Conservation (phyloP, 2,797 vertebrate species). For the Mormyrus hasselquistii region DNA sequence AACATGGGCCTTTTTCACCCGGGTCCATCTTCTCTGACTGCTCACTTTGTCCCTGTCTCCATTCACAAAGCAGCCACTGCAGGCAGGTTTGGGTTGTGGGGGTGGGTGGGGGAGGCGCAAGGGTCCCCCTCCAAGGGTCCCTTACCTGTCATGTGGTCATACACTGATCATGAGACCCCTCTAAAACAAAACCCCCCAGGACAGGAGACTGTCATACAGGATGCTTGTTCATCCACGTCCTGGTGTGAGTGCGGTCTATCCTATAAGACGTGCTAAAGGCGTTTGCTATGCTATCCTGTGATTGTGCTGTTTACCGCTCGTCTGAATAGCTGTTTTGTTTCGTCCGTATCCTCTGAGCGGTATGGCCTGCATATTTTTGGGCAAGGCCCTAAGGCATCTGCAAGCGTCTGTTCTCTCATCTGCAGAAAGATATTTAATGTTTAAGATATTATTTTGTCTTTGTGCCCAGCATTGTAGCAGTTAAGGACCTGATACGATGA, state of each 20-base stretch:
- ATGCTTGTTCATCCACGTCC: neutral
- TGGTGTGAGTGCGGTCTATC: neutral
- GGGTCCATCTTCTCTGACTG: neutral
- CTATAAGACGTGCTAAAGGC: neutral
- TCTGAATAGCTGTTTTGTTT: conserved; percentile 20
- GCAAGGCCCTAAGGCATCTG: neutral
- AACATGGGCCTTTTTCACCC: neutral
- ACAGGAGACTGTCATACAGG: neutral
- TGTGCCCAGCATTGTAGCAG: neutral
- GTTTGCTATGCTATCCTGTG: conserved; percentile 8
- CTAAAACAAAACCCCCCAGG: neutral
- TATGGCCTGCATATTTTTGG: neutral
- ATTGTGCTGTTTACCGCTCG: neutral
- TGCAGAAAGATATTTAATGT: neutral
- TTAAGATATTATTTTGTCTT: neutral
- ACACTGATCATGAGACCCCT: neutral
- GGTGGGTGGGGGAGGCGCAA: too few species aligned
- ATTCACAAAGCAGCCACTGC: neutral
- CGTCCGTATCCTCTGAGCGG: conserved; percentile 8
- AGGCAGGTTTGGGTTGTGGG: neutral
- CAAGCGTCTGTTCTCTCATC: neutral
- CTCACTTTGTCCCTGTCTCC: neutral
- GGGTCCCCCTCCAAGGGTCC: neutral
- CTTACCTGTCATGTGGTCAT: conserved; percentile 3
- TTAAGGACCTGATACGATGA: neutral